A percentile compares a stretch with the other conserved stretches of the same genome.
These are phyloP conservation scores for Phengaris alcon DNA, from an alignment of 2,888 invertebrate genomes.

Conservation along the genomic window DNA sequence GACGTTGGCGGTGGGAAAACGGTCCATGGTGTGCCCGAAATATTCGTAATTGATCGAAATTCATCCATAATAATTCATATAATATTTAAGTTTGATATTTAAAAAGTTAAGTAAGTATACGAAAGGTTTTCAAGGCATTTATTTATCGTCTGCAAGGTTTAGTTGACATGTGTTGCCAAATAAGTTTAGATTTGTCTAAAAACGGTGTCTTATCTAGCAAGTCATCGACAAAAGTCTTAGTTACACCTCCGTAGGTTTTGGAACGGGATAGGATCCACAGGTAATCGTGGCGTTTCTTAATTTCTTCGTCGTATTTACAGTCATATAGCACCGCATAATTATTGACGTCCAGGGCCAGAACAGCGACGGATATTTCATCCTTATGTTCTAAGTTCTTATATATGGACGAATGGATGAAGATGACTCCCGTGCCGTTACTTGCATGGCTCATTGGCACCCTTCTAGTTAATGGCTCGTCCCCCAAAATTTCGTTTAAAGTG, in stretches of 20 bases:
- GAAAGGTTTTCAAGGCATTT: too few relatives aligned
- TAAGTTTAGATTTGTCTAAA: background rate
- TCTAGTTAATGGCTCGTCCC: background rate
- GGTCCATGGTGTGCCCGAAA: too few relatives aligned
- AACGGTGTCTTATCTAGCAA: slow-evolving; percentile 1
- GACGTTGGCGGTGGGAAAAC: too few relatives aligned
- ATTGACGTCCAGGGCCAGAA: slow-evolving; percentile 3
- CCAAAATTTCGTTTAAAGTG: background rate
- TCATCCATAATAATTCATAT: too few relatives aligned
- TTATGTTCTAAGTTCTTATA: background rate
- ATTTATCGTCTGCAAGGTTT: background rate
- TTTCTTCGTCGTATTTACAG: slow-evolving; percentile 17
- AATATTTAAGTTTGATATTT: too few relatives aligned
- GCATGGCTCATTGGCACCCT: background rate
- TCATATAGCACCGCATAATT: slow-evolving; percentile 6
- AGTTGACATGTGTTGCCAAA: slow-evolving; percentile 4
- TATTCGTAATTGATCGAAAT: too few relatives aligned
- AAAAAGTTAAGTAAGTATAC: too few relatives aligned
- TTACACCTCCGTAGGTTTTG: slow-evolving; percentile 1
- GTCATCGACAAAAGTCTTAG: slow-evolving; percentile 1
- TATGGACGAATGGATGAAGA: background rate
- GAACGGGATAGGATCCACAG: slow-evolving; percentile 15
- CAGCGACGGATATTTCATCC: background rate
- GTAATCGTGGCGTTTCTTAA: slow-evolving; percentile 2
- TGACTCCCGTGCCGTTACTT: background rate